Evolutionary conservation across 1,140 invertebrate genomes (phyloP), one percentile per base, ranked within the genome.

Genomic region (Trissolcus basalis): DNA sequence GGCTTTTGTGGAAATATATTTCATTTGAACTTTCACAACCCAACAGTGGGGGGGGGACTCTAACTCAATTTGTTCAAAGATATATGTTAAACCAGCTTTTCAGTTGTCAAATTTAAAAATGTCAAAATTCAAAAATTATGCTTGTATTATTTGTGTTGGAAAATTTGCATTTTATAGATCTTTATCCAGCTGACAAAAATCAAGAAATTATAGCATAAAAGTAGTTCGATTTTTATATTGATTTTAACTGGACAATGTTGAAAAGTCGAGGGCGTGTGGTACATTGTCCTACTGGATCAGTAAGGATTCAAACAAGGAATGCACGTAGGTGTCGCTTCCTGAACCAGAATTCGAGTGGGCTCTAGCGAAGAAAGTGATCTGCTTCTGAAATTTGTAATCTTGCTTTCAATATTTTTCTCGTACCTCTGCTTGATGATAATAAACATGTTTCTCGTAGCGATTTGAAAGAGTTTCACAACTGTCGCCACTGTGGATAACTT

Each of bases 271-370:
- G 70, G 61, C 35, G 9, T 55, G 0, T 2, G 12, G 13, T 47
- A 56, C 56, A 61, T 74, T 67, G 50, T 67, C 63, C 63, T 50
- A 56, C 10, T 61, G 55, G 53, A 67, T 68, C 71, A 63, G 50
- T 44, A 16, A 36, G 58, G 51, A 63, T 51, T 63, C 11, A 39
- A 63, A 63, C 45, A 58, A 27, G 15, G 19, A 61, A 55, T 9
- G 39, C 11, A 44, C 47, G 71, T 75, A 63, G 71, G 71, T 59
- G 59, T 63, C 47, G 19, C 43, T 63, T 68, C 53, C 56, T 74
- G 63, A 61, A 56, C 50, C 55, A 55, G 12, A n/a, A n/a, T 19
- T 33, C 47, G 58, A 56, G 63, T 68, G 48, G 71, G 58, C 11
- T 68, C 54, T 15, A 1, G 41, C 58, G 41, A 68, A 48, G 54